Conservation (phyloP, 1,140 invertebrate species). For the Zaprionus tsacasi region DNA sequence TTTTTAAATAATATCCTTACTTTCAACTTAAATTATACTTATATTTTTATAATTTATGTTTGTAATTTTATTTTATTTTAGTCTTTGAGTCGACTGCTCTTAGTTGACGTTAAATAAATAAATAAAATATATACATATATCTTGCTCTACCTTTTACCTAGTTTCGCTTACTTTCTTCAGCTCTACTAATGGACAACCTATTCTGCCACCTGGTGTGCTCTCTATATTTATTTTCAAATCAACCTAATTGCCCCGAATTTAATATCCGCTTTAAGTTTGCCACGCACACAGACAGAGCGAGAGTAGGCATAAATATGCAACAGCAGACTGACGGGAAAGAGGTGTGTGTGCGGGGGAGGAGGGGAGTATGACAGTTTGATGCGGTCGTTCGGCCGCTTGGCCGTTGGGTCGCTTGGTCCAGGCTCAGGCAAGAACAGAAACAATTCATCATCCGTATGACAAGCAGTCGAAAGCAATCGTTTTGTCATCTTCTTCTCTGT, state of each 20-base stretch:
- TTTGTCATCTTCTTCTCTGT: conserved; percentile 82
- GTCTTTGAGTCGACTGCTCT: too few relatives aligned
- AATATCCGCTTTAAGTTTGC: conserved; percentile 79
- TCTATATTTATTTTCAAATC: conserved; percentile 40
- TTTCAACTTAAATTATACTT: too few relatives aligned
- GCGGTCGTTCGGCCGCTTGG: not conserved
- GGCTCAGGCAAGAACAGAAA: conserved; percentile 66
- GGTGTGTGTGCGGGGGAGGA: not conserved
- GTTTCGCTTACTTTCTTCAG: not conserved
- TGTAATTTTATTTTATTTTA: too few relatives aligned
- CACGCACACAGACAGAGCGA: not conserved
- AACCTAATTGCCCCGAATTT: conserved; percentile 74
- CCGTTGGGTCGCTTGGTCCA: not conserved
- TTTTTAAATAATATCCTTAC: too few relatives aligned
- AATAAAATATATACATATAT: too few relatives aligned
- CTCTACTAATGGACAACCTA: not conserved
- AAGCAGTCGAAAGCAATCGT: conserved; percentile 82
- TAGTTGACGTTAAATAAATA: too few relatives aligned
- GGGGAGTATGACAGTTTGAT: conserved; percentile 16
- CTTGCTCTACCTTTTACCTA: not conserved
- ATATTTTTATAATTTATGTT: too few relatives aligned
- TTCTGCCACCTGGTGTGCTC: conserved; percentile 14
- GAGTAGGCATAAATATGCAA: conserved; percentile 67
- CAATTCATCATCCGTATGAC: conserved; percentile 81
- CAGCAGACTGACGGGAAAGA: conserved; percentile 29